Base-by-base conservation (phyloP, 2,113 vertebrate species). In the Parus major region DNA sequence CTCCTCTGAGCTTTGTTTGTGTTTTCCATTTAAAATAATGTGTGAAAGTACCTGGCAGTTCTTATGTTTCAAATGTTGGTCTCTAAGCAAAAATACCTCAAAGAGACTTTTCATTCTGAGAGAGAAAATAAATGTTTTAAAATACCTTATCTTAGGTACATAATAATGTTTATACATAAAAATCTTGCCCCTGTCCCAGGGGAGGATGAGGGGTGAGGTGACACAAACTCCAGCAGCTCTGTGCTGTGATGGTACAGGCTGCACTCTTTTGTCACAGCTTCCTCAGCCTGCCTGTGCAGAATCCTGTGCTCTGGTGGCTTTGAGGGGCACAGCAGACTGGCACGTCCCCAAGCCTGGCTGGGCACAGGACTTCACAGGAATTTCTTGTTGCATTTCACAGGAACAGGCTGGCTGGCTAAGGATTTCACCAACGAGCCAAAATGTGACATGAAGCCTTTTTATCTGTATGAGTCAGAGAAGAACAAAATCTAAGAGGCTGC, bases 381-480 rank as follows among this genome's bases (percentile, higher is more conserved):
- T 88, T 93, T 75, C 68, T 68, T 53, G 28, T 64, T 63, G 60
- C 12, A 2, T 86, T 92, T n/a, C 41, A 84, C 56, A 55, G 56
- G 41, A 86, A 25, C 59, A 90, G 89, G 92, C 39, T 83, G 64
- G 17, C 12, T 12, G 35, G 52, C 64, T 59, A 29, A 86, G 41
- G 65, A 49, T 65, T 95, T 81, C 61, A 86, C 33, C 2, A 3
- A 31, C 0, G 9, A 95, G 53, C 36, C 79, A 82, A 81, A 88
- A 68, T 4, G 52, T 71, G 68, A 84, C 56, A 71, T 15, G 56
- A 84, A 92, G 46, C 21, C 36, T 71, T 86, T 94, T 93, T 71
- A 78, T 93, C 64, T 65, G 25, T 36, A 31, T 91, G 90, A 96
- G 79, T 84, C 72, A 82, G 72, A 83, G 53, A 82, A 75, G 72